Evolutionary conservation across 1,140 invertebrate species (phyloP), one percentile per base, ranked within the genome.

Genomic region (Steinernema khuongi): DNA sequence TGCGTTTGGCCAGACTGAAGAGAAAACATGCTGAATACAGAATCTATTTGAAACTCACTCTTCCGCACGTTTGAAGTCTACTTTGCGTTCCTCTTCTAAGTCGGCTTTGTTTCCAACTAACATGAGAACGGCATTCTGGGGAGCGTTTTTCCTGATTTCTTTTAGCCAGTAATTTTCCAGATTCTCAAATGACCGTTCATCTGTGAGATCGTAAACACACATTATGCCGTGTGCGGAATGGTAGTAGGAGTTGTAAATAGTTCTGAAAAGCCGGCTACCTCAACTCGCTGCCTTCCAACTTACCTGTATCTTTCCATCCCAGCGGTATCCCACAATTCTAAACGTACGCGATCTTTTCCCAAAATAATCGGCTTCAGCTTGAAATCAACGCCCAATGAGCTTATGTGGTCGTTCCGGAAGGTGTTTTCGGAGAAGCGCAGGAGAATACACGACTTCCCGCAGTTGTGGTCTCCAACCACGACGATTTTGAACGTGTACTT

Each of bases 291-390:
- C 78, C 26, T 26, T 18, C 4, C 4, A n/a, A 50, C 7, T 28
- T 36, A 82, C 79, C 81, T 67, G 68, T 85, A 84, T 68, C 81
- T 26, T 69, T 83, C 82, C 81, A 85, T 82, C 14, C 83, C 83
- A 31, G 83, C 83, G 4, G 83, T 84, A 69, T 84, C 83, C 71
- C 75, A 81, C 18, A 79, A 60, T 76, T 79, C 78, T 30, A 79
- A 66, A 50, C 78, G 68, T 33, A 79, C 75, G 67, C 73, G 43
- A 66, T 85, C 84, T 67, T 81, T 68, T 31, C 83, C 83, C 17
- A 85, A 33, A 74, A 85, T 85, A 67, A 85, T 84, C 31, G 83
- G 85, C 73, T 84, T 85, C 68, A 84, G 68, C 69, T 84, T 84
- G 67, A 84, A 84, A 72, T 84, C 83, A 11, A 84, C 83, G 31